These are phyloP conservation scores for Carlito syrichta DNA, from an alignment of 2,113 vertebrate genomes.

Conservation along the genomic window DNA sequence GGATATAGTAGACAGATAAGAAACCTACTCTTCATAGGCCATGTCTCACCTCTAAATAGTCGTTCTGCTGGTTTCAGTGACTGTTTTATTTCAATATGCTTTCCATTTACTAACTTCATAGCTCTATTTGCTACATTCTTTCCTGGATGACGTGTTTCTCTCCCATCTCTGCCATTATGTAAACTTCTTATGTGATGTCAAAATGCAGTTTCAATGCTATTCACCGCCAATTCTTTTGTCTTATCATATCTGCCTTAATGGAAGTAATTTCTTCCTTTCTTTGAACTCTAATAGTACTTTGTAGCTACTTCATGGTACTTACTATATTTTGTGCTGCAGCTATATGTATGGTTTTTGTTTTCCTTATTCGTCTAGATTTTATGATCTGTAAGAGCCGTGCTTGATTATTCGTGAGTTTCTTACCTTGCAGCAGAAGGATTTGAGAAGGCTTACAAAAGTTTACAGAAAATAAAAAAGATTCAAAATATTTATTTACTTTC, in stretches of 20 bases:
- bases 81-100: neutral
- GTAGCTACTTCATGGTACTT: neutral
- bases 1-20: neutral
- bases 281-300: neutral
- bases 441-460: neutral
- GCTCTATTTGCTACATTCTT: neutral
- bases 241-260: no score
- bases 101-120: rapidly evolving
- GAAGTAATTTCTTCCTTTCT: neutral
- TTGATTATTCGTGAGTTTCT: neutral
- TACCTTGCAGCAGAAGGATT: neutral
- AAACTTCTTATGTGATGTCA: neutral
- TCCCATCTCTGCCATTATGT: neutral
- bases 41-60: neutral
- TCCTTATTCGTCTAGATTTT: neutral
- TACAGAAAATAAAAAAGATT: neutral
- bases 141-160: rapidly evolving
- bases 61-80: neutral
- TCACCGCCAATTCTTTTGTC: neutral
- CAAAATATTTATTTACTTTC: no score
- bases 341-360: neutral
- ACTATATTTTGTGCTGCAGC: neutral
- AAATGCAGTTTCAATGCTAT: neutral
- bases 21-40: neutral
- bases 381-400: neutral